Conservation (phyloP, 2,113 vertebrate species). For the Cyprinodon variegatus region DNA sequence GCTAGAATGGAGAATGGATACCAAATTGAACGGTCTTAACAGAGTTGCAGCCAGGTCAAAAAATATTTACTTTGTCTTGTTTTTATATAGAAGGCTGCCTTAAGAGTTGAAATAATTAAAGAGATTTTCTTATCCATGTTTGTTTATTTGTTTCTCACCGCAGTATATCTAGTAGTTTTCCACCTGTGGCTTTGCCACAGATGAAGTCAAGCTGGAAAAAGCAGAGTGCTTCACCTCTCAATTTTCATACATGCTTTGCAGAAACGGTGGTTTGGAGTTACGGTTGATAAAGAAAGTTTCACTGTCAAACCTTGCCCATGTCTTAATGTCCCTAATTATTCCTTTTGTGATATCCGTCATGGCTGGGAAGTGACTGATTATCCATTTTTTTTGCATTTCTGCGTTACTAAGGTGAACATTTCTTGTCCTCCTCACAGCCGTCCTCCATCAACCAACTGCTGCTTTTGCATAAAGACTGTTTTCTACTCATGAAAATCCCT, state of each 20-base stretch:
- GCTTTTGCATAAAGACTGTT: slow-evolving; percentile 62
- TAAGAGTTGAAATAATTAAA: slow-evolving; percentile 18
- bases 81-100: slow-evolving; percentile 14
- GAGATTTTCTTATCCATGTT: neutral
- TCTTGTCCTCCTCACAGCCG: slow-evolving; percentile 15
- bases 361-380: slow-evolving; percentile 26
- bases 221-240: slow-evolving; percentile 34
- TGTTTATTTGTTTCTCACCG: neutral
- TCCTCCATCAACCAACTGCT: slow-evolving; percentile 54
- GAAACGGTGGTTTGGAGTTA: slow-evolving; percentile 13
- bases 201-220: slow-evolving; percentile 29
- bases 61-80: slow-evolving; percentile 27
- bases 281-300: slow-evolving; percentile 28
- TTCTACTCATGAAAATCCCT: slow-evolving; percentile 50
- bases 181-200: slow-evolving; percentile 29
- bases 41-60: slow-evolving; percentile 18
- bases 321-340: slow-evolving; percentile 34
- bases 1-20: slow-evolving; percentile 28
- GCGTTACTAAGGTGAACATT: slow-evolving; percentile 28
- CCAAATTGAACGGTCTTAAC: slow-evolving; percentile 27
- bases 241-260: slow-evolving; percentile 3
- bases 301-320: slow-evolving; percentile 28
- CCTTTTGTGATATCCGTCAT: slow-evolving; percentile 18
- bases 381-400: slow-evolving; percentile 32
- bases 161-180: slow-evolving; percentile 25